Percentiles rank a stretch among this genome's conserved stretches.
Conservation (phyloP, 2,113 vertebrate genomes). For the Crotalus helleri region DNA sequence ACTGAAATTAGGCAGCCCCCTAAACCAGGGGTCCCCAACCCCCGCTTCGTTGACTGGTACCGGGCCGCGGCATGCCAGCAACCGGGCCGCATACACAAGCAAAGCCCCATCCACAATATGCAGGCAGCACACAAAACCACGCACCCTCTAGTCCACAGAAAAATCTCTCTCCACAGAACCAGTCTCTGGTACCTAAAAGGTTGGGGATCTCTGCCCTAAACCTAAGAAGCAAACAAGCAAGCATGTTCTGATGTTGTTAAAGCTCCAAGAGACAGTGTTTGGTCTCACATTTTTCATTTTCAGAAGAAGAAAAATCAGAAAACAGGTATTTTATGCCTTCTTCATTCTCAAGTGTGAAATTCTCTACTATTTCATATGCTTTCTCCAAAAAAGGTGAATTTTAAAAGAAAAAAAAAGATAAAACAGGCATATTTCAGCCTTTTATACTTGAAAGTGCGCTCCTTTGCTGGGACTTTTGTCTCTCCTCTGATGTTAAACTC, state of each 20-base stretch:
- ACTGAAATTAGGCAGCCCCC: not conserved
- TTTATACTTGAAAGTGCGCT: not conserved
- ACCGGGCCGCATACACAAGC: too few species aligned
- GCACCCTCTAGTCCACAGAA: too few species aligned
- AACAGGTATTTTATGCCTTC: not conserved
- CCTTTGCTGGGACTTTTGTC: not conserved
- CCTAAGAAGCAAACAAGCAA: not conserved
- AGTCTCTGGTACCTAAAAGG: too few species aligned
- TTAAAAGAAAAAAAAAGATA: not conserved
- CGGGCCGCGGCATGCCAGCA: too few species aligned
- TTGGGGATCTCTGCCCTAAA: not conserved
- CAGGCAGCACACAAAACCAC: too few species aligned
- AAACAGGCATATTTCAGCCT: not conserved
- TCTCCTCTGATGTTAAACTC: not conserved
- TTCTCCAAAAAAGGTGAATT: not conserved
- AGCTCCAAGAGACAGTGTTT: not conserved
- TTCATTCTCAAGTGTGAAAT: not conserved
- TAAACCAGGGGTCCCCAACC: not conserved
- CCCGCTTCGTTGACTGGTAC: too few species aligned
- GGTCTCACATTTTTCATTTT: not conserved
- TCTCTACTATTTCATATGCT: not conserved
- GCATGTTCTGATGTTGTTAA: not conserved
- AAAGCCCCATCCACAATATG: too few species aligned
- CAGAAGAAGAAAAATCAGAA: not conserved
- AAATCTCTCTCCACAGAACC: too few species aligned